These are phyloP conservation scores for Haliclystus octoradiatus DNA, from an alignment of 30 jellyfish, hydroid and myxozoan species.

Conservation along the genomic window DNA sequence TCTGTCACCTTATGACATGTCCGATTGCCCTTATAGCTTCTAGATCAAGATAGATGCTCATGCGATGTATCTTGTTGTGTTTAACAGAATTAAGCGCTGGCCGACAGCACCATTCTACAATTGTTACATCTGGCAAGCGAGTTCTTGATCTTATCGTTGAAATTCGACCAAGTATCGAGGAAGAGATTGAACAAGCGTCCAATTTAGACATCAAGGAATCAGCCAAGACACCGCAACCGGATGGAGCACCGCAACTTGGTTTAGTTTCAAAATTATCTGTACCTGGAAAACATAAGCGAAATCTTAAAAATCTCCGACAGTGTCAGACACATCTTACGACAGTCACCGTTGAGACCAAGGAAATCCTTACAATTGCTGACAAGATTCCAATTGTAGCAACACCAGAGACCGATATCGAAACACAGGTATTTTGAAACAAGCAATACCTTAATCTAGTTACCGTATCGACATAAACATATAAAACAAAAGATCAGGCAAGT, in stretches of 20 bases:
- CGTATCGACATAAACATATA: too few species aligned
- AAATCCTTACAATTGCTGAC: conserved; percentile 30
- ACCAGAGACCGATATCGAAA: too few species aligned
- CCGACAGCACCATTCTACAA: conserved; percentile 13
- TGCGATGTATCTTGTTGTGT: neutral
- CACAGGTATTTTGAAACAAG: too few species aligned
- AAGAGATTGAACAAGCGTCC: conserved; percentile 40
- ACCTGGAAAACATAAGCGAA: conserved; percentile 83
- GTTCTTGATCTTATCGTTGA: conserved; percentile 23
- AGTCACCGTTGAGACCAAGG: conserved; percentile 42
- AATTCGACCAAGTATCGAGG: conserved; percentile 46
- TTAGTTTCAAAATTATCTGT: conserved; percentile 69
- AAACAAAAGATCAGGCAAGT: too few species aligned
- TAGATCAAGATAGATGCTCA: too few species aligned
- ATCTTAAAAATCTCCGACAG: conserved; percentile 49
- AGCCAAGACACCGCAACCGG: conserved; percentile 52
- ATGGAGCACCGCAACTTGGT: conserved; percentile 45
- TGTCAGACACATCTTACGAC: conserved; percentile 16
- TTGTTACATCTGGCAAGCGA: conserved; percentile 27
- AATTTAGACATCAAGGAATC: conserved; percentile 56
- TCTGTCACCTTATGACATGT: too few species aligned
- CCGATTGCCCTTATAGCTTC: neutral
- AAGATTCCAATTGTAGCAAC: too few species aligned
- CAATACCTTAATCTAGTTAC: too few species aligned
- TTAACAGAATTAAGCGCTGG: conserved; percentile 27